These are phyloP conservation scores for Thamnophis elegans DNA, from an alignment of 2,797 vertebrate genomes.

Conservation along the genomic window DNA sequence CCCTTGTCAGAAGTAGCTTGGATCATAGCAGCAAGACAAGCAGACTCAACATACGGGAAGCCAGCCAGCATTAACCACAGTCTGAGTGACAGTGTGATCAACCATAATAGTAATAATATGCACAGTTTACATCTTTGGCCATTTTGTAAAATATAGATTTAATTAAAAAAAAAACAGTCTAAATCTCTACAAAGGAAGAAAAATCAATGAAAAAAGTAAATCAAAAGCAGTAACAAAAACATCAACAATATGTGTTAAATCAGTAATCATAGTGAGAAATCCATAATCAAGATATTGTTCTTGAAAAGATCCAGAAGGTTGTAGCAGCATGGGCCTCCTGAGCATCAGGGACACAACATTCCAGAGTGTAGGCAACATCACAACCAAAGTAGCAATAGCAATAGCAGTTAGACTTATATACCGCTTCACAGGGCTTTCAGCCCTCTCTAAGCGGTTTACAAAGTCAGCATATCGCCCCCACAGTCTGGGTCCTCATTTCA, in stretches of 20 bases:
- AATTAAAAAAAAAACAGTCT: background rate
- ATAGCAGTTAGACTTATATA: no score
- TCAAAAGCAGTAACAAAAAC: background rate
- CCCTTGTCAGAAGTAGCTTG: background rate
- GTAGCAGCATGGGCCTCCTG: background rate
- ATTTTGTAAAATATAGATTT: background rate
- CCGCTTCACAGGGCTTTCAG: no score
- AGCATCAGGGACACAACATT: background rate
- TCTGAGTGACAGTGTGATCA: background rate
- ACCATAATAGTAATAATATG: background rate
- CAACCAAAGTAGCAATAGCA: background rate
- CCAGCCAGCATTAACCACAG: background rate
- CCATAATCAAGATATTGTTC: background rate
- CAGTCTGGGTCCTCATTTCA: no score
- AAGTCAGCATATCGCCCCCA: no score
- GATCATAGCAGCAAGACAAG: background rate
- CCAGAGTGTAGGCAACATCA: background rate
- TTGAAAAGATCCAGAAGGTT: background rate
- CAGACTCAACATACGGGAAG: background rate
- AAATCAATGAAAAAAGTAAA: background rate
- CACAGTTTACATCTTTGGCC: background rate
- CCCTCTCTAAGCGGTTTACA: no score
- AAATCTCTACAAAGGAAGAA: background rate
- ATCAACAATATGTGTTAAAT: background rate
- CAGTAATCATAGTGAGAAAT: background rate